Evolutionary conservation across 2,113 vertebrate species (phyloP), one percentile per base, ranked within the genome.

Genomic region (Ailurus styani): DNA sequence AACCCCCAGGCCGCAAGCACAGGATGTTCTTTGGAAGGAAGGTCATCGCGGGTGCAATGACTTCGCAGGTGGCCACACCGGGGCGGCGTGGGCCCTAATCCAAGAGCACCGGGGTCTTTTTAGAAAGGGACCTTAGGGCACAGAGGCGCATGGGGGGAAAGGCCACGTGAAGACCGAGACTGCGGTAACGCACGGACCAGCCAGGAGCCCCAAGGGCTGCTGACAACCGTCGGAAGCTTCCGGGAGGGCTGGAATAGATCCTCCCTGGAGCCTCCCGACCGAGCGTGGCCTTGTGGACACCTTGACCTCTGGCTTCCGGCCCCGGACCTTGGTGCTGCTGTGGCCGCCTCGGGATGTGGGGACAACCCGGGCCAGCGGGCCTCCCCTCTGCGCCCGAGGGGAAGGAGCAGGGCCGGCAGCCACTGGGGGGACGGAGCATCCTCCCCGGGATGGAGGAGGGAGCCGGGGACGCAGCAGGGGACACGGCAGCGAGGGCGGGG

Each of bases 381-480:
- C 50, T 31, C 42, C 2, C 86, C 23, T 27, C 15, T 42, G 81
- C 34, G 2, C 8, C n/a, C 10, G 45, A 42, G 27, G 13, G 0
- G 10, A 9, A 4, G 20, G 50, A 29, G 77, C 31, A 64, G 88
- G 0, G 2, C 52, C 14, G 21, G 55, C 21, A 64, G 73, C 29
- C 79, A 21, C 13, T 47, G 1, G 5, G 1, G 0, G 57, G 18
- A 11, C 1, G 0, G 31, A 20, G 7, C 0, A 7, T 25, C n/a
- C 42, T 57, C 64, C 5, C 27, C 7, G 4, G 52, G 5, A 1
- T 4, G n/a, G 52, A 1, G 10, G 34, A 31, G 42, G 93, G 66
- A 0, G 1, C 66, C 62, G 0, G 27, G 1, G 23, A 20, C 21
- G 0, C 0, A 1, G 42, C 54, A 14, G 60, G 47, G 45, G 66